These are phyloP conservation scores for Heliornis fulica DNA, from an alignment of 2,113 vertebrate genomes.

Conservation along the genomic window DNA sequence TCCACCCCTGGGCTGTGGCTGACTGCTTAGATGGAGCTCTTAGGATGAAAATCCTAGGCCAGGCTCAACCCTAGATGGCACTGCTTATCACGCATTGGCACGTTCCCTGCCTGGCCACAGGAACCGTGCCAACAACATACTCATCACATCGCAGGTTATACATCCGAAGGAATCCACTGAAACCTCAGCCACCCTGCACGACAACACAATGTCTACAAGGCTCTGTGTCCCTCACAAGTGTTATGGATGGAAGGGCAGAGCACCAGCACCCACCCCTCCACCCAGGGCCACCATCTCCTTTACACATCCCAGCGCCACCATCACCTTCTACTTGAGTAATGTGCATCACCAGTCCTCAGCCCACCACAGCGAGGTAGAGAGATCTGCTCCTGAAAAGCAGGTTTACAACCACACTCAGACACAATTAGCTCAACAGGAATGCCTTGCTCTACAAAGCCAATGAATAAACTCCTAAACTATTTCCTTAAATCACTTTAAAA, in stretches of 20 bases:
- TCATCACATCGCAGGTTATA: fast-evolving
- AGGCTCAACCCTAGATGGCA: constrained; percentile 64
- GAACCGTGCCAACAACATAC: neutral
- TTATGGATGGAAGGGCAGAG: neutral
- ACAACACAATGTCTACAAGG: neutral
- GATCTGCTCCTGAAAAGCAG: neutral
- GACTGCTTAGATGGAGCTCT: neutral
- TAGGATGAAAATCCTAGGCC: neutral
- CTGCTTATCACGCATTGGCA: neutral
- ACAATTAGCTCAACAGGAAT: fast-evolving
- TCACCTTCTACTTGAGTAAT: fast-evolving
- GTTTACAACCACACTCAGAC: fast-evolving
- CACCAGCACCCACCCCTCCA: neutral
- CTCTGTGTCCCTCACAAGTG: neutral
- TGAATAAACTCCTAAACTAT: neutral
- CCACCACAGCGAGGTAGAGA: fast-evolving
- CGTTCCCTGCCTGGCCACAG: neutral
- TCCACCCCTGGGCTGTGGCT: neutral
- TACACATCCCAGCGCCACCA: neutral
- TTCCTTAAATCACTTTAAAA: neutral
- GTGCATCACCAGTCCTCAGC: neutral
- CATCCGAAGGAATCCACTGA: fast-evolving
- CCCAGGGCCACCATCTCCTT: neutral
- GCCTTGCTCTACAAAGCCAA: neutral
- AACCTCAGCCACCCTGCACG: neutral